Evolutionary conservation across 2,113 vertebrate species (phyloP).

Genomic region (Excalfactoria chinensis): DNA sequence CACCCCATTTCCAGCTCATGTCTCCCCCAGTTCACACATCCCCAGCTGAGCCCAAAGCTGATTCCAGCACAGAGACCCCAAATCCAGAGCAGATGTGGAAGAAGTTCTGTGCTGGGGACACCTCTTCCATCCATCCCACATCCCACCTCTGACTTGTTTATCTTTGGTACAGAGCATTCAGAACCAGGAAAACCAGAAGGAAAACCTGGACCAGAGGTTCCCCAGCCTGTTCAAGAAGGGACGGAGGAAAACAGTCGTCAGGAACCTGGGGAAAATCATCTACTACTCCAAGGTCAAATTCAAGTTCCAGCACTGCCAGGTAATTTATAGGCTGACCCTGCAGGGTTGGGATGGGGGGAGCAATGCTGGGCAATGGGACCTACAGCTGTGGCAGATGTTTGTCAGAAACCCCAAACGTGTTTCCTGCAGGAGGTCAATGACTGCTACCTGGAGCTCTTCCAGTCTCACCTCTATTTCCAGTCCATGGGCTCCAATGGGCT

Average conservation of each 20-base stretch:
- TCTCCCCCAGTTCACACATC: background rate
- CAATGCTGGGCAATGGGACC: background rate
- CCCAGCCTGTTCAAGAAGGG: slow-evolving; percentile 79
- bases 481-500: slow-evolving; percentile 85
- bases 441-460: slow-evolving; percentile 94
- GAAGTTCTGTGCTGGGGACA: background rate
- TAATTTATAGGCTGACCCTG: slow-evolving; percentile 36
- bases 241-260: slow-evolving; percentile 74
- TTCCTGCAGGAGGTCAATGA: slow-evolving; percentile 87
- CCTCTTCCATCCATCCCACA: background rate
- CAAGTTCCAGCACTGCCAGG: slow-evolving; percentile 91
- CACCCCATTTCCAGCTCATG: background rate
- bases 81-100: background rate
- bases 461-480: slow-evolving; percentile 93
- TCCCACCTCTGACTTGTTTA: background rate
- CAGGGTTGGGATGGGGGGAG: background rate
- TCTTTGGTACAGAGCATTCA: slow-evolving; percentile 44
- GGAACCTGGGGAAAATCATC: slow-evolving; percentile 90
- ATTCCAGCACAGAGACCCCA: background rate
- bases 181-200: slow-evolving; percentile 75
- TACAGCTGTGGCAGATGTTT: fast-evolving
- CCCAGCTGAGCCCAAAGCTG: background rate
- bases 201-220: slow-evolving; percentile 85
- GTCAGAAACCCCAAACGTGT: background rate
- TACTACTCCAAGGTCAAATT: slow-evolving; percentile 95